Percentiles rank a stretch among this genome's conserved stretches.
Conservation (phyloP, 1,140 invertebrate genomes). For the Chionoecetes opilio region DNA sequence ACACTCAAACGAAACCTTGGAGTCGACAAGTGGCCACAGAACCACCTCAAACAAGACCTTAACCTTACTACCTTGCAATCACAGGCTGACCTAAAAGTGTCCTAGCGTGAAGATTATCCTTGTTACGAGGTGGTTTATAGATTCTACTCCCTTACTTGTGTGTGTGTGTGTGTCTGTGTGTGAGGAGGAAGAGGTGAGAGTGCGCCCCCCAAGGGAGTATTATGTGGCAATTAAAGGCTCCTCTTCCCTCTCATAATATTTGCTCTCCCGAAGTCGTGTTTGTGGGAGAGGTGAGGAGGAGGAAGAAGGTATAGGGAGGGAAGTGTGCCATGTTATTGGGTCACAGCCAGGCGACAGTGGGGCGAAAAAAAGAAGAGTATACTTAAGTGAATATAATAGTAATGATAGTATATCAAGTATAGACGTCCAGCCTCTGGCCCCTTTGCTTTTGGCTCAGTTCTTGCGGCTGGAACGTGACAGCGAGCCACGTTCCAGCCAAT, state of each 20-base stretch:
- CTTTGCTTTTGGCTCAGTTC: too few species aligned
- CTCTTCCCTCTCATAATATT: slow-evolving; percentile 9
- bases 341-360: neutral
- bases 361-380: neutral
- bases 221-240: neutral
- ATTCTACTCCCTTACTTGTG: too few species aligned
- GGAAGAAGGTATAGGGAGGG: neutral
- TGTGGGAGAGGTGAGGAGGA: neutral
- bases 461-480: too few species aligned
- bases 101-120: neutral
- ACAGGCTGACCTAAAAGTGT: too few species aligned
- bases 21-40: too few species aligned
- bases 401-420: too few species aligned
- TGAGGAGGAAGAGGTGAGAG: neutral
- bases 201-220: neutral
- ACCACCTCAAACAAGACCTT: too few species aligned
- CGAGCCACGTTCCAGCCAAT: too few species aligned
- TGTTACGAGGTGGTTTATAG: neutral
- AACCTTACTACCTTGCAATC: too few species aligned
- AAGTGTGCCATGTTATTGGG: neutral
- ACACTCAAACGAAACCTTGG: neutral
- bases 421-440: too few species aligned
- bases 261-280: neutral
- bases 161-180: neutral
- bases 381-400: too few species aligned